A percentile compares a stretch with the other conserved stretches of the same genome.
phyloP scores from a whole-genome alignment of 2,113 vertebrate genomes.

The Rhizomys pruinosus region DNA sequence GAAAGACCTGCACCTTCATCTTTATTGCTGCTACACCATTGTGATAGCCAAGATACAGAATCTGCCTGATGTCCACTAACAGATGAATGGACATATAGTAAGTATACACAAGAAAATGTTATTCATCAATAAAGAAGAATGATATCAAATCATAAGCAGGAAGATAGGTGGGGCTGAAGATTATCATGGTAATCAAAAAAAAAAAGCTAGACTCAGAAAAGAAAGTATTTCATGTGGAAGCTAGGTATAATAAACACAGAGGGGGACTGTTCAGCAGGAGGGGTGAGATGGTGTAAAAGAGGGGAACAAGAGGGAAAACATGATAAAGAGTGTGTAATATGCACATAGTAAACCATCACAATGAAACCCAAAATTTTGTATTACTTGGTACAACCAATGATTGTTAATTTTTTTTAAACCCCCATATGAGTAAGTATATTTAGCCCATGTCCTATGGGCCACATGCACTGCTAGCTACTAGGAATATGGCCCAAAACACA shows the following conservation, averaged over 20 bases:
- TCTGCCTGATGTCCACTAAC: not conserved
- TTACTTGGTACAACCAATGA: not conserved
- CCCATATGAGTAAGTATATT: not conserved
- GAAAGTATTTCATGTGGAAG: not conserved
- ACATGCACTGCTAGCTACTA: not conserved
- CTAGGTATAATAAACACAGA: not conserved
- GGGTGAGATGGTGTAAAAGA: not conserved
- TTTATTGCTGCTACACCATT: not conserved
- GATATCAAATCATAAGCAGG: not conserved
- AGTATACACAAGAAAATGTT: not conserved
- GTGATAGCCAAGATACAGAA: not conserved
- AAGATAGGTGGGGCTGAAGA: not conserved
- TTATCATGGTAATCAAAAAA: not conserved
- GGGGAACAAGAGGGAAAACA: not conserved
- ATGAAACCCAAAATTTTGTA: not conserved
- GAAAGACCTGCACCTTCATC: not conserved
- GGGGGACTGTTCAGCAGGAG: too few relatives aligned
- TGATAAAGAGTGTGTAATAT: not conserved
- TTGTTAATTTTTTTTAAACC: not conserved
- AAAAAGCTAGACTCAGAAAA: not conserved
- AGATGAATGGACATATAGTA: not conserved
- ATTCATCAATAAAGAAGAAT: not conserved
- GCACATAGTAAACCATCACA: not conserved
- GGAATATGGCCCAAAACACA: not conserved
- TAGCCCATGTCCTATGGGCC: not conserved